Evolutionary conservation across 2,797 vertebrate genomes (phyloP), one percentile per base, ranked within the genome.

Genomic region (Aselliscus stoliczkanus): DNA sequence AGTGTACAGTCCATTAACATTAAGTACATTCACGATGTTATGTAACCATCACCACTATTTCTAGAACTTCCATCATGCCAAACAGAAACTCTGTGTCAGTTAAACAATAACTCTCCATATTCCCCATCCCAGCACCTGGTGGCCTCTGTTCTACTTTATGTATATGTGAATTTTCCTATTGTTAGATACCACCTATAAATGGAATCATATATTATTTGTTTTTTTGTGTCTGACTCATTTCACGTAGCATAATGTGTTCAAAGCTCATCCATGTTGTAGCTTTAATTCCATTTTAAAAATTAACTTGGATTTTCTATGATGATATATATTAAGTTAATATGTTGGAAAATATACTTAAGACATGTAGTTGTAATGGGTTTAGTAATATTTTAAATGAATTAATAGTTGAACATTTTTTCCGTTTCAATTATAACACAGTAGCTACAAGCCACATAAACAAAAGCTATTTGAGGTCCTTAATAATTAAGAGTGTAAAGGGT

Each of bases 341-440:
- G 21, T 90, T 93, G 88, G 76, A 95, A 88, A 86, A 83, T 69
- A 21, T 2, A 79, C 73, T 44, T 87, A 52, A 87, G 37, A 50
- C 15, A 8, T 84, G 23, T 69, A 27, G 39, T 50, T 72, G 42
- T 80, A 64, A 25, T 95, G n/a, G 37, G 15, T 65, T 86, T 92
- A 58, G 73, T 65, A 56, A 29, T 75, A 58, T 60, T 94, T 94
- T 81, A 75, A 83, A 54, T 70, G 23, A 93, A 72, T 91, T 65
- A 64, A 54, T 67, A 85, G 70, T n/a, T 85, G 21, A 91, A 39
- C 69, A n/a, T 95, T 76, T 84, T 90, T 39, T 93, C 13, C 50
- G 34, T 88, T 94, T 92, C 88, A 84, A 75, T 81, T 93, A 88
- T 67, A 95, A 93, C 69, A 21, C 23, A 56, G 39, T 84, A 83